Percentiles rank a stretch among this genome's conserved stretches.
Conservation (phyloP, 2,888 invertebrate genomes). For the Dione vanillae region DNA sequence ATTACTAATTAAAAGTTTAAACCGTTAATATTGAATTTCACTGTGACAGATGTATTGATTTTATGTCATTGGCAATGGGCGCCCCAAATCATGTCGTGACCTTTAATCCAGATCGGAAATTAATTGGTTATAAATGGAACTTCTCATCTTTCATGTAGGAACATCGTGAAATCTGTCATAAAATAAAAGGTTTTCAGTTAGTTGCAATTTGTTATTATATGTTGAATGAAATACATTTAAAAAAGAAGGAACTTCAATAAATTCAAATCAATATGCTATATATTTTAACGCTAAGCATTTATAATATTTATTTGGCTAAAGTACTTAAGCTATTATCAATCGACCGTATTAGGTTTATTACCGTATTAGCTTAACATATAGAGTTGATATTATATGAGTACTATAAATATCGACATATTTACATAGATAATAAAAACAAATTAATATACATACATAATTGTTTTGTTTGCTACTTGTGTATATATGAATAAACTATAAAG, state of each 20-base stretch:
- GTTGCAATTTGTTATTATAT: not conserved
- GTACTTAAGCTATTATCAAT: not conserved
- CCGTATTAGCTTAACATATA: not conserved
- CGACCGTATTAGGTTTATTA: not conserved
- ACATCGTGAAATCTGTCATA: constrained; percentile 27
- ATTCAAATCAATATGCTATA: too few species aligned
- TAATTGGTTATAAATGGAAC: constrained; percentile 41
- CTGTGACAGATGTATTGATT: constrained; percentile 36
- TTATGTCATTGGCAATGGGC: constrained; percentile 34
- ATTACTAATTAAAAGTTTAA: not conserved
- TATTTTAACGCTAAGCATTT: too few species aligned
- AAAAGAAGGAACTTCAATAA: too few species aligned
- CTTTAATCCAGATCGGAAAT: constrained; percentile 40
- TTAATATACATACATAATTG: not conserved
- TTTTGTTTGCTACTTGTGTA: not conserved
- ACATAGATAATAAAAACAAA: not conserved
- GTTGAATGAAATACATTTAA: too few species aligned
- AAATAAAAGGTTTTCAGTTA: not conserved
- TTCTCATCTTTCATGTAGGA: constrained; percentile 25
- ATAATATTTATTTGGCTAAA: too few species aligned
- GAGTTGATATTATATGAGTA: not conserved
- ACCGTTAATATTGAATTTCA: not conserved
- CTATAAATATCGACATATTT: not conserved
- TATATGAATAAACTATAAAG: not conserved
- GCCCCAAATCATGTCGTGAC: constrained; percentile 36